phyloP scores from a whole-genome alignment of 2,797 vertebrate species.

The Pelochelys cantorii region DNA sequence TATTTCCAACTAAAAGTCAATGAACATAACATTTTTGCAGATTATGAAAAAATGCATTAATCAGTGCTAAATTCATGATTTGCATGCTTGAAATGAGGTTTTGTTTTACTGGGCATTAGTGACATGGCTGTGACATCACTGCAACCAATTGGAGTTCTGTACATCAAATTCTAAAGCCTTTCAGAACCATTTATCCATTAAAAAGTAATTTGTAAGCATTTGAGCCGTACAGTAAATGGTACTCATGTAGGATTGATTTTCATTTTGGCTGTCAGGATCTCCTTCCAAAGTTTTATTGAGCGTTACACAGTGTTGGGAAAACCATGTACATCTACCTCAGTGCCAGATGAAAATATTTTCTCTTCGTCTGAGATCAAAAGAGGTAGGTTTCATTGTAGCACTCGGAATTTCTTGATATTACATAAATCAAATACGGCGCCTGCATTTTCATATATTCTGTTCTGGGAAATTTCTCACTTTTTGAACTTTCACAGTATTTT shows the following conservation, averaged over 20 bases:
- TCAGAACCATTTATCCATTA: not conserved
- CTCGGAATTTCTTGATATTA: accelerated
- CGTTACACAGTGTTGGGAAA: conserved; percentile 87
- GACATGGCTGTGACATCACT: not conserved
- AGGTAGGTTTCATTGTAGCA: conserved; percentile 19
- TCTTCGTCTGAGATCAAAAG: conserved; percentile 1
- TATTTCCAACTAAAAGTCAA: not conserved
- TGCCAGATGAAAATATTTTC: not conserved
- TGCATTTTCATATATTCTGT: not conserved
- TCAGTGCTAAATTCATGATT: not conserved
- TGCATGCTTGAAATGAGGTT: not conserved
- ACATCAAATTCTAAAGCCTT: not conserved
- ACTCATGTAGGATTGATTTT: not conserved
- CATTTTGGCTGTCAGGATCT: conserved; percentile 82
- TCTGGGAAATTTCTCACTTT: not conserved
- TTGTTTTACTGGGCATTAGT: accelerated
- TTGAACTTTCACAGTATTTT: not conserved
- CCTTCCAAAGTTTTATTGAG: conserved; percentile 87
- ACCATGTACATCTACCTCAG: conserved; percentile 16
- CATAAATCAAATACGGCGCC: not conserved
- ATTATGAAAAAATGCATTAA: no score
- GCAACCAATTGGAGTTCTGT: not conserved
- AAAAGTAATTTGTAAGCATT: not conserved
- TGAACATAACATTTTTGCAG: not conserved
- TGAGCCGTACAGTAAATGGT: not conserved